Evolutionary conservation across 37 sponge, comb jelly and placozoan species (phyloP).

Genomic region (Axinella damicornis): DNA sequence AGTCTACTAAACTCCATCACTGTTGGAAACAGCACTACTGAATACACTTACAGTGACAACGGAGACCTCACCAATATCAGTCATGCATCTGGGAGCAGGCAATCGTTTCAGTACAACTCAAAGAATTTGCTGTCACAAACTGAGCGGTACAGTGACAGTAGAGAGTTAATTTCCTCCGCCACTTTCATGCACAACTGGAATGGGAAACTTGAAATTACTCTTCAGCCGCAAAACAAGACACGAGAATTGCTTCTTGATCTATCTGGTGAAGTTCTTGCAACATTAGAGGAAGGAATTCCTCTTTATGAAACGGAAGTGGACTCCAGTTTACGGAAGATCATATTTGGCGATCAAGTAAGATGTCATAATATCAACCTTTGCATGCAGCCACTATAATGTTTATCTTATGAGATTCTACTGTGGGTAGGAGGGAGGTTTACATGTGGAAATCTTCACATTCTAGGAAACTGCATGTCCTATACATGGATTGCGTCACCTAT

Average conservation of each 20-base stretch:
- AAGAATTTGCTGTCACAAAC: neutral
- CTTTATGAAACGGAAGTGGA: no score
- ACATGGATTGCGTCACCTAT: no score
- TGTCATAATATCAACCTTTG: no score
- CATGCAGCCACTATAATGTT: no score
- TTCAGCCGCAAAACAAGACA: neutral
- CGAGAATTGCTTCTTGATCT: neutral
- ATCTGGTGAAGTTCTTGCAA: neutral
- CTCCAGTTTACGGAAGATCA: no score
- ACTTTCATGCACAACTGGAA: neutral
- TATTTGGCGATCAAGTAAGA: no score
- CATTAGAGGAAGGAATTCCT: neutral
- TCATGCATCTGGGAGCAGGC: neutral
- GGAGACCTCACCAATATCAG: neutral
- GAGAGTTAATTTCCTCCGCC: neutral
- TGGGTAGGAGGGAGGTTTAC: no score
- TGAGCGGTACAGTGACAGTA: neutral
- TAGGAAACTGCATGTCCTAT: no score
- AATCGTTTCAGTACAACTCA: slow-evolving; percentile 2
- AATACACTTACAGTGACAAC: slow-evolving; percentile 11
- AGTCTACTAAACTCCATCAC: neutral
- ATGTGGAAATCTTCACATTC: no score
- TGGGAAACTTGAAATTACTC: slow-evolving; percentile 12
- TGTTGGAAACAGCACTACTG: neutral
- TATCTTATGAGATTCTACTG: no score